These are phyloP conservation scores for Latrodectus geometricus DNA, from an alignment of 1,140 invertebrate species.

Conservation along the genomic window DNA sequence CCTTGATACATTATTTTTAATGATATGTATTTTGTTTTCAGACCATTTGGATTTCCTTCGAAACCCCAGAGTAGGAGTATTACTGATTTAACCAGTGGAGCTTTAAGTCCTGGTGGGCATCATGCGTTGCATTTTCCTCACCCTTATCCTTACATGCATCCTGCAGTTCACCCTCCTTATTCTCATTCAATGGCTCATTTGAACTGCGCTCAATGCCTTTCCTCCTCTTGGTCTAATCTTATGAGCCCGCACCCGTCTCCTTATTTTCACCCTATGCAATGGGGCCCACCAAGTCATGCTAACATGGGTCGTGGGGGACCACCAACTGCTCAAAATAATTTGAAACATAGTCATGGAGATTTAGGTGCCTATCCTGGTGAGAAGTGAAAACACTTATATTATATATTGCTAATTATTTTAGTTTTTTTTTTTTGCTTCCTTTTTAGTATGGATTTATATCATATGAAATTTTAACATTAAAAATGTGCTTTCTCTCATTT, in stretches of 20 bases:
- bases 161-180: slow-evolving; percentile 20
- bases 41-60: slow-evolving; percentile 40
- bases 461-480: too few relatives aligned
- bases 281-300: slow-evolving; percentile 19
- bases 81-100: slow-evolving; percentile 18
- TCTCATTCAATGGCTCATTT: slow-evolving; percentile 48
- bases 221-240: slow-evolving; percentile 50
- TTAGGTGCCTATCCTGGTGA: slow-evolving; percentile 37
- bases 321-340: neutral
- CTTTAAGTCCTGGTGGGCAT: slow-evolving; percentile 1
- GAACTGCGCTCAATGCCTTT: slow-evolving; percentile 49
- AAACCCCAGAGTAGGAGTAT: slow-evolving; percentile 46
- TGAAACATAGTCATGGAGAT: slow-evolving; percentile 41
- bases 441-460: too few relatives aligned
- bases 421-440: too few relatives aligned
- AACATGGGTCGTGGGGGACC: neutral
- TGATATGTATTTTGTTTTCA: neutral
- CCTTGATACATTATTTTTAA: neutral
- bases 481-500: too few relatives aligned
- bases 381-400: too few relatives aligned
- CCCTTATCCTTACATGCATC: slow-evolving; percentile 48
- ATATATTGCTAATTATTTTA: too few relatives aligned
- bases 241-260: slow-evolving; percentile 55
- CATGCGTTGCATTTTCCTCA: slow-evolving; percentile 37
- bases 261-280: slow-evolving; percentile 55